A percentile compares a stretch with the other conserved stretches of the same genome.
phyloP scores from a whole-genome alignment of 2,888 invertebrate genomes.

The Ormyrus nitidulus region DNA sequence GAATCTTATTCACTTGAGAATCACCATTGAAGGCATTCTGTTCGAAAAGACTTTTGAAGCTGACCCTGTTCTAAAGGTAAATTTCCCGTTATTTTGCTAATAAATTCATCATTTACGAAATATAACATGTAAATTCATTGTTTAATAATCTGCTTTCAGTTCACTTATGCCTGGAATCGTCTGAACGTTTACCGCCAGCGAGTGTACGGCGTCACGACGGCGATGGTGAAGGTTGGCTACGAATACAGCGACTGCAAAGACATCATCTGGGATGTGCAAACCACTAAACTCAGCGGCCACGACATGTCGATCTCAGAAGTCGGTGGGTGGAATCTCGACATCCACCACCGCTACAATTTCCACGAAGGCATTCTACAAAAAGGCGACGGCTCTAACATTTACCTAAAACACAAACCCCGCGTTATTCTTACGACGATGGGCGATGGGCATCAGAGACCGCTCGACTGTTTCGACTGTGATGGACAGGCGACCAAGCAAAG shows the following conservation, averaged over 20 bases:
- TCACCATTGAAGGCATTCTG: conserved; percentile 95
- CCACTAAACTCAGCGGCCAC: conserved; percentile 95
- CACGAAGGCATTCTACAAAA: conserved; percentile 98
- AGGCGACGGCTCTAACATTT: conserved; percentile 97
- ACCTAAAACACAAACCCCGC: conserved; percentile 93
- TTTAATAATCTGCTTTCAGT: conserved; percentile 70
- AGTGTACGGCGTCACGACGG: conserved; percentile 97
- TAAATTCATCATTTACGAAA: background rate
- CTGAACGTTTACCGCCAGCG: conserved; percentile 96
- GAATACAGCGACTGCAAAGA: conserved; percentile 94
- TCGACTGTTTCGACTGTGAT: conserved; percentile 89
- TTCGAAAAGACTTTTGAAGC: conserved; percentile 97
- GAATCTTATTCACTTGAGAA: conserved; percentile 92
- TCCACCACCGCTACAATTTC: conserved; percentile 98
- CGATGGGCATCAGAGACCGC: conserved; percentile 90
- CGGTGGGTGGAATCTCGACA: conserved; percentile 98
- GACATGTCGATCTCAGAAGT: conserved; percentile 98
- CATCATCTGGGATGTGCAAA: conserved; percentile 97
- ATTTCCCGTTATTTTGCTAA: too few relatives aligned
- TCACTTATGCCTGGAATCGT: conserved; percentile 98
- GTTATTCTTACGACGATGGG: conserved; percentile 95
- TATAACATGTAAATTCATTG: background rate
- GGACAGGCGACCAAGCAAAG: conserved; percentile 88
- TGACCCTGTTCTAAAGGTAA: conserved; percentile 91
- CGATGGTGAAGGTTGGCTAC: conserved; percentile 96